These are phyloP conservation scores for Hycleus phaleratus DNA, from an alignment of 1,140 invertebrate species.

Conservation along the genomic window DNA sequence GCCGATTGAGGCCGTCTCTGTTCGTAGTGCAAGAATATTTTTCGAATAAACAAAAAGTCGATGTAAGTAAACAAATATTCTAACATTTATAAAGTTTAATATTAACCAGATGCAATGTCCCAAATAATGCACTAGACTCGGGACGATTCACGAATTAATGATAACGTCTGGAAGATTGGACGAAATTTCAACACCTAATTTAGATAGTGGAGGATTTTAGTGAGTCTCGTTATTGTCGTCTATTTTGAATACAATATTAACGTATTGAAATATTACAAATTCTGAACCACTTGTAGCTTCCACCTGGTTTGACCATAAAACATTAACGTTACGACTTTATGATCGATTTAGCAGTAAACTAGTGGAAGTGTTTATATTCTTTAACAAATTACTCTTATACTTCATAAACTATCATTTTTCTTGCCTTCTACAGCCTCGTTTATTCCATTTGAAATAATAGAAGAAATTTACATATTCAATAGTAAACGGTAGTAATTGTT, in stretches of 20 bases:
- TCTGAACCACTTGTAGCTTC: constrained; percentile 30
- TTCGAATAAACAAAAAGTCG: constrained; percentile 18
- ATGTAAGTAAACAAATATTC: constrained; percentile 17
- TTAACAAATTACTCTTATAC: constrained; percentile 31
- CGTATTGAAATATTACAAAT: constrained; percentile 8
- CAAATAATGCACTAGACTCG: too few species aligned
- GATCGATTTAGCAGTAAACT: constrained; percentile 36
- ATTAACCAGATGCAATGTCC: constrained; percentile 8
- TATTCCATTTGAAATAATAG: too few species aligned
- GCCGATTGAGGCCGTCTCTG: constrained; percentile 10
- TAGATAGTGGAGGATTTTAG: too few species aligned
- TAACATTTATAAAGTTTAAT: constrained; percentile 18
- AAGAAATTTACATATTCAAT: too few species aligned
- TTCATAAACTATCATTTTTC: constrained; percentile 22
- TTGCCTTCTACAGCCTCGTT: not conserved
- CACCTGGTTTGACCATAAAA: constrained; percentile 34
- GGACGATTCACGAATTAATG: too few species aligned
- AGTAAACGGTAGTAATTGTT: too few species aligned
- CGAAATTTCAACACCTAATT: too few species aligned
- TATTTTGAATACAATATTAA: not conserved
- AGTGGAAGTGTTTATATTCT: constrained; percentile 35
- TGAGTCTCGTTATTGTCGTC: too few species aligned
- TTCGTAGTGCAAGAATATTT: not conserved
- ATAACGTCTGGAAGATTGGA: too few species aligned
- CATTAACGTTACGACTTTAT: constrained; percentile 37